Evolutionary conservation across 2,113 vertebrate genomes (phyloP), one percentile per base, ranked within the genome.

Genomic region (Glareola pratincola): DNA sequence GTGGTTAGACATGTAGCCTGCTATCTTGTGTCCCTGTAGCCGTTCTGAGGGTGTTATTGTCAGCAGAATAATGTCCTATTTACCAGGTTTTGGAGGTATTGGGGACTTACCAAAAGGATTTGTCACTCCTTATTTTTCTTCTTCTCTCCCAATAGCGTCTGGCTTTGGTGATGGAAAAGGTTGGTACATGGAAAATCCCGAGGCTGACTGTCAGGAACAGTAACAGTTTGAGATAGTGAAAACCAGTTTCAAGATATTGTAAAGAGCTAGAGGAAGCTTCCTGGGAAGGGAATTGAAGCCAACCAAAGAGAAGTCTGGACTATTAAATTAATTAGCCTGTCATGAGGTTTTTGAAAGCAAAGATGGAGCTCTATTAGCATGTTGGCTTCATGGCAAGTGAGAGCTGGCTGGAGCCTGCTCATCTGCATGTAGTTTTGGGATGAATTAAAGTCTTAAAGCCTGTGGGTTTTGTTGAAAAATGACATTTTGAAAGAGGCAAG

Each of bases 291-390:
- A 91, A 60, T 34, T 72, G 94, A 76, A 86, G 75, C 68, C 73
- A 85, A 16, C 50, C 64, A 68, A 69, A 88, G 68, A 75, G 83
- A 66, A 87, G 45, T 76, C 84, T 94, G 91, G 88, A 63, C 71
- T 94, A 86, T 94, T 97, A 92, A 73, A 92, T 86, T 93, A 93
- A 96, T 95, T 96, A 90, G 43, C 78, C 71, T 91, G 81, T 90
- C 87, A 85, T 63, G 81, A 92, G 68, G 50, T 32, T 92, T 96
- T 80, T 96, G 96, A 96, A 96, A 90, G 86, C 69, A 72, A 93
- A 81, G 67, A 87, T 62, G 50, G 63, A 95, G 85, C 32, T 85
- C 57, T 96, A 11, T 94, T 87, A 96, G 73, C 45, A 51, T 72
- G 89, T 72, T 95, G 95, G 83, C 95, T 92, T 67, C n/a, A 30